Percentiles rank a stretch among this genome's conserved stretches.
These are phyloP conservation scores for Parotocinclus haroldoi DNA, from an alignment of 2,797 vertebrate species.

Conservation along the genomic window DNA sequence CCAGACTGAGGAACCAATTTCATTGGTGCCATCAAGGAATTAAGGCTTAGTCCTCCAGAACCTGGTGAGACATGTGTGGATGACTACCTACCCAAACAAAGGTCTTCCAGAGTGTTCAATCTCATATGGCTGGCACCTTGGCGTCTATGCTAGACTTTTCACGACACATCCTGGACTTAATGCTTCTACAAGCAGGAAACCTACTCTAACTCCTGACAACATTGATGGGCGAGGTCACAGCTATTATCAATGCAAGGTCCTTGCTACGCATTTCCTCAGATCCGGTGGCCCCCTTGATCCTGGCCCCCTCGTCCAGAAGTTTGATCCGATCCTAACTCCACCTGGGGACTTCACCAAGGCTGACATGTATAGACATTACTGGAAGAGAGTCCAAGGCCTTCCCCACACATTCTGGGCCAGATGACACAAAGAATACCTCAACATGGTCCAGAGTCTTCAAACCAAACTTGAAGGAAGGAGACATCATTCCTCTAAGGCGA, in stretches of 20 bases:
- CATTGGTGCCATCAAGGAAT: background rate
- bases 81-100: background rate
- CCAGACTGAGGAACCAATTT: conserved; percentile 32
- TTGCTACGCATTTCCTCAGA: conserved; percentile 2
- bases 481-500: conserved; percentile 5
- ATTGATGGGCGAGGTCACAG: conserved; percentile 23
- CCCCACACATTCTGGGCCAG: conserved; percentile 16
- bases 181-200: background rate
- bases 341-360: background rate
- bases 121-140: conserved; percentile 22
- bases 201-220: conserved; percentile 13
- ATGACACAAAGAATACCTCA: conserved; percentile 9
- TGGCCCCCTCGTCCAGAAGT: background rate
- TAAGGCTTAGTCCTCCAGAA: background rate
- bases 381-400: conserved; percentile 14
- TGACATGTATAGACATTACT: background rate
- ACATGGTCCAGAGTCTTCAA: background rate
- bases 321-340: background rate
- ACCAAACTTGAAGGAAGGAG: conserved; percentile 15
- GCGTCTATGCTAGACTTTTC: conserved; percentile 12
- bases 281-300: background rate
- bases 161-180: conserved; percentile 13
- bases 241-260: background rate
- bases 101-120: conserved; percentile 20
- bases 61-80: background rate